Base-by-base conservation (phyloP, 1,140 invertebrate genomes). In the Colletes gigas region DNA sequence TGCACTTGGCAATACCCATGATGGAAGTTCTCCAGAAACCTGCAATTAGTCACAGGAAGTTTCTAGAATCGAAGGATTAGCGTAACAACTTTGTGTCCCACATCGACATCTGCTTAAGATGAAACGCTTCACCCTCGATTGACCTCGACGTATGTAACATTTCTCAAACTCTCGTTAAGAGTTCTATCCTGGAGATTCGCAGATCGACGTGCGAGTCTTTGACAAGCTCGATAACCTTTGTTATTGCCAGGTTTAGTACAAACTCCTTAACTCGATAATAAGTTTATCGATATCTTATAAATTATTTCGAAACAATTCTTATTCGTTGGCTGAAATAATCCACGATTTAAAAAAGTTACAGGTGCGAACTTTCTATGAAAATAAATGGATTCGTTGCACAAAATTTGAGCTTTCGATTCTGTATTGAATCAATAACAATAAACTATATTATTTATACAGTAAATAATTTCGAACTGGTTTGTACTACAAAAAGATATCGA, bases 51-150 rank as follows among this genome's bases (percentile, higher is more conserved):
- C 54, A 60, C n/a, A 17, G 21, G 21, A 85, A 85, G 73, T 84
- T 84, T 12, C 41, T 12, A 50, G 63, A 77, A 71, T 71, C 60
- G 66, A 71, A 62, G 76, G 76, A 82, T 78, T 84, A 86, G 76
- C 67, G 73, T 76, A 21, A 60, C 59, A 88, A 85, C 73, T 83
- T 65, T 1, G 70, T 21, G 52, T 70, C 71, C 62, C 50, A 69
- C 63, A 87, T 78, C 88, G 81, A 88, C 88, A 89, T 88, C 84
- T 89, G 88, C 60, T 73, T 88, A 88, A 88, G 85, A 89, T 89
- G 78, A 80, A 84, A 21, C 67, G 68, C 67, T 74, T 84, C 85
- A 67, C 75, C 79, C 65, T 14, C 81, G 77, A 86, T 82, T 87
- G 75, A 82, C 88, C 88, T 30, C 55, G 21, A 60, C 54, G 59